Evolutionary conservation across 2,888 invertebrate species (phyloP), one percentile per base, ranked within the genome.

Genomic region (Caenorhabditis becei): DNA sequence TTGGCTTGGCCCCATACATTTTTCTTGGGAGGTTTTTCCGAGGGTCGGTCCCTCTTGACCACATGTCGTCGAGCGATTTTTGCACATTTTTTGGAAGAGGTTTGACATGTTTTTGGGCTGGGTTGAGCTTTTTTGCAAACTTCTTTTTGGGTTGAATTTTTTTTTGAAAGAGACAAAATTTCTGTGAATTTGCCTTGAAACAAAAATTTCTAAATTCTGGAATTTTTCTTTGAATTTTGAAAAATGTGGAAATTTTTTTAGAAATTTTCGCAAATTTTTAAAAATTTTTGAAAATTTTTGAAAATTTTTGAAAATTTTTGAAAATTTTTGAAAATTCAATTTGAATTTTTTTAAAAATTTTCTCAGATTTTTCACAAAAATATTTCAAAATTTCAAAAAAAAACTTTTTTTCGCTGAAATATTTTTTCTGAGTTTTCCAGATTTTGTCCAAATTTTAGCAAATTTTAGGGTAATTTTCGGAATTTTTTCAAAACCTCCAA

Each of bases 21-120:
- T 69, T 69, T 69, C 69, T 47, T 44, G 16, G 58, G 24, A n/a
- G 41, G 14, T 41, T 41, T 14, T 41, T 5, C 32, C 10, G 4
- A 10, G 32, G 32, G 32, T 32, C 5, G 32, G 49, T 61, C 70
- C 61, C 70, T 70, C 70, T 70, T 70, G 61, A 70, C 70, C 70
- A 70, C 70, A 70, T 70, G 58, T 70, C 58, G 41, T 41, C 14
- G 41, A 41, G 32, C 32, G 32, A 32, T 32, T n/a, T n/a, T 66
- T 54, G 56, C 20, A 67, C 41, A 37, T 37, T 14, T 18, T 47
- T 26, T 4, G 26, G 47, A 23, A 32, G 18, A 23, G 28, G 56
- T 56, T 56, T 32, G 54, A 54, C 54, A 54, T 32, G 32, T 32
- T 32, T 32, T 32, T 32, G 41, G 41, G 14, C 14, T 14, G 14